Evolutionary conservation across 2,888 invertebrate species (phyloP).

Genomic region (Galerucella calmariensis): DNA sequence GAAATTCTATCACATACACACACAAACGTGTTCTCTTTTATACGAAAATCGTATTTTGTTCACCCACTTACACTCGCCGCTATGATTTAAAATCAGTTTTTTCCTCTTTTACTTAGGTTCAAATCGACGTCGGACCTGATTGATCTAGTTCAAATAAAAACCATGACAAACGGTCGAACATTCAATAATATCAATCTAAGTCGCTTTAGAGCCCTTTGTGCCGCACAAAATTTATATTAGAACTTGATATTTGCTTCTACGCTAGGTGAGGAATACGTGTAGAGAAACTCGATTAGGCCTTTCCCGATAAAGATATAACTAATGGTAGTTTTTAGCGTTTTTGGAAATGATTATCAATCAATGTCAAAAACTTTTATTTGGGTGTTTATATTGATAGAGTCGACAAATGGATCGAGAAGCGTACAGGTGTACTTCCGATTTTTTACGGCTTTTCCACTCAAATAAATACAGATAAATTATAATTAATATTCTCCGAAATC

Average conservation of each 20-base stretch:
- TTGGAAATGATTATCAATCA: conserved; percentile 38
- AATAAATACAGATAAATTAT: neutral
- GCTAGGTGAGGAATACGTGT: conserved; percentile 35
- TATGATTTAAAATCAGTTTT: neutral
- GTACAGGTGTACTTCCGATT: conserved; percentile 29
- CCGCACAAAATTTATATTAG: conserved; percentile 39
- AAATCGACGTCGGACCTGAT: conserved; percentile 35
- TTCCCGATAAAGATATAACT: conserved; percentile 40
- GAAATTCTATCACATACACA: no score
- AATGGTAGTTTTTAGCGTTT: conserved; percentile 40
- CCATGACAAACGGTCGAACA: conserved; percentile 45
- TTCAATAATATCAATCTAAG: conserved; percentile 45
- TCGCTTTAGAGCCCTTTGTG: conserved; percentile 36
- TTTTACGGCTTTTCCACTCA: conserved; percentile 2
- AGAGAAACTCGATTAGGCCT: conserved; percentile 35
- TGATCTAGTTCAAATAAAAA: conserved; percentile 39
- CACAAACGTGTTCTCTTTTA: no score
- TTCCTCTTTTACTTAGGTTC: neutral
- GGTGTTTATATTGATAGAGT: conserved; percentile 39
- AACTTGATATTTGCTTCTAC: conserved; percentile 42
- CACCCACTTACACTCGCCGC: neutral
- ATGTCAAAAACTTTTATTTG: conserved; percentile 36
- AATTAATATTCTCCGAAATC: neutral
- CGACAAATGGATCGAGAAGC: conserved; percentile 37
- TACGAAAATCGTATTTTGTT: no score